Evolutionary conservation across 2,888 invertebrate genomes (phyloP), one percentile per base, ranked within the genome.

Genomic region (Brachyptera risi): DNA sequence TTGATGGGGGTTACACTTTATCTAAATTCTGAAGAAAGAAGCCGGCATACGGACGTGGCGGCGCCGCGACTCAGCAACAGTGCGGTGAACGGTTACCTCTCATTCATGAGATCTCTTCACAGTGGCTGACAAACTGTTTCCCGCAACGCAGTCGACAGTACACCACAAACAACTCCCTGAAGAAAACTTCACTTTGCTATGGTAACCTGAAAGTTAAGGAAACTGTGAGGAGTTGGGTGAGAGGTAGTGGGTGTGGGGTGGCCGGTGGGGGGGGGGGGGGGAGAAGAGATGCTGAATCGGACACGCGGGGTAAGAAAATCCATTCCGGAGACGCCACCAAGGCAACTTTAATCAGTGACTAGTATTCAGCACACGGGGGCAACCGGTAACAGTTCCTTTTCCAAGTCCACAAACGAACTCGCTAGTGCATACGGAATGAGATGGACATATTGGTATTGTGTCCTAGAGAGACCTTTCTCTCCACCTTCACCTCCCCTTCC

Each of bases 321-420:
- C 21, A 42, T 42, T 42, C 42, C 42, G 42, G 17, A 17, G 42
- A 9, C 42, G 42, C 42, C 5, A 17, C 17, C 42, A 42, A 42
- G 42, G 17, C 42, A 19, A 19, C 42, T 42, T 42, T 42, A 42
- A 42, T 42, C 42, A 42, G 21, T 42, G 19, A 42, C 42, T 42
- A 19, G 42, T 42, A 42, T 42, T 42, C 42, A 42, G 21, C 21
- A 21, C 42, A 42, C 42, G 42, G 21, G 17, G 17, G 17, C 21
- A 21, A 21, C 42, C 42, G 42, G 42, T 42, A 42, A 42, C 42
- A 42, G 42, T 42, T 42, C 42, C 42, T 42, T 38, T 42, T 42
- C 19, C 42, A 42, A 42, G 42, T 42, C 42, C 42, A n/a, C n/a
- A 42, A 42, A 21, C 42, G 40, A 19, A 42, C 42, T 42, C 21